A percentile compares a stretch with the other conserved stretches of the same genome.
Evolutionary conservation across 2,888 invertebrate species (phyloP).

Genomic region (Aspidiotus rigidus): DNA sequence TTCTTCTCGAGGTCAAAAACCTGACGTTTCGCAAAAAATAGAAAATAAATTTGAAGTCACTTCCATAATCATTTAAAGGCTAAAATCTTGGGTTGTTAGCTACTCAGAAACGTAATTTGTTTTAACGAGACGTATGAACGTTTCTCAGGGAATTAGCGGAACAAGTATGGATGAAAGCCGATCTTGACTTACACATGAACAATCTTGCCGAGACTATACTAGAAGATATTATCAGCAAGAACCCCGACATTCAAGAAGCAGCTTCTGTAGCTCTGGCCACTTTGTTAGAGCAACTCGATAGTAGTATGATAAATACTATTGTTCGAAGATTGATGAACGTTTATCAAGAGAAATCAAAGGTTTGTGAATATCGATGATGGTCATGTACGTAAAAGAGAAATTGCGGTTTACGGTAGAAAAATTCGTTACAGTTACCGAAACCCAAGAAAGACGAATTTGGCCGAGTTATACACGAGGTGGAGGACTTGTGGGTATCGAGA

Average conservation of each 20-base stretch:
- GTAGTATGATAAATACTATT: slow-evolving; percentile 38
- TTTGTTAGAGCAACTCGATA: slow-evolving; percentile 50
- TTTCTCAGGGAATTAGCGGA: slow-evolving; percentile 49
- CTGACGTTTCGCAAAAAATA: too few species aligned
- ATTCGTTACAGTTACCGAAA: slow-evolving; percentile 50
- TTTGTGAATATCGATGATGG: slow-evolving; percentile 41
- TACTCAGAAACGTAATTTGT: too few species aligned
- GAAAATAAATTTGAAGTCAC: too few species aligned
- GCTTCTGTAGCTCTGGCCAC: slow-evolving; percentile 70
- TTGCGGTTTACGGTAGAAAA: neutral
- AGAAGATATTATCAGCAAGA: slow-evolving; percentile 66
- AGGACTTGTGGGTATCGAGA: slow-evolving; percentile 85
- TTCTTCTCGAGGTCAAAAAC: too few species aligned
- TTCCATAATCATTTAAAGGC: too few species aligned
- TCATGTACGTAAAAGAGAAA: neutral
- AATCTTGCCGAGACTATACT: slow-evolving; percentile 52
- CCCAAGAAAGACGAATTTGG: slow-evolving; percentile 86
- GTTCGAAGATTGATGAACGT: slow-evolving; percentile 52
- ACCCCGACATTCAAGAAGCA: slow-evolving; percentile 71
- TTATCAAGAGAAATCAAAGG: slow-evolving; percentile 60
- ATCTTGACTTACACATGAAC: slow-evolving; percentile 48
- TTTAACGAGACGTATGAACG: too few species aligned
- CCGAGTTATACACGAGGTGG: slow-evolving; percentile 68
- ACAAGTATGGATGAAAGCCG: slow-evolving; percentile 53
- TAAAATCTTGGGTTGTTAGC: too few species aligned